Evolutionary conservation across 2,888 invertebrate genomes (phyloP), one percentile per base, ranked within the genome.

Genomic region (Merodon equestris): DNA sequence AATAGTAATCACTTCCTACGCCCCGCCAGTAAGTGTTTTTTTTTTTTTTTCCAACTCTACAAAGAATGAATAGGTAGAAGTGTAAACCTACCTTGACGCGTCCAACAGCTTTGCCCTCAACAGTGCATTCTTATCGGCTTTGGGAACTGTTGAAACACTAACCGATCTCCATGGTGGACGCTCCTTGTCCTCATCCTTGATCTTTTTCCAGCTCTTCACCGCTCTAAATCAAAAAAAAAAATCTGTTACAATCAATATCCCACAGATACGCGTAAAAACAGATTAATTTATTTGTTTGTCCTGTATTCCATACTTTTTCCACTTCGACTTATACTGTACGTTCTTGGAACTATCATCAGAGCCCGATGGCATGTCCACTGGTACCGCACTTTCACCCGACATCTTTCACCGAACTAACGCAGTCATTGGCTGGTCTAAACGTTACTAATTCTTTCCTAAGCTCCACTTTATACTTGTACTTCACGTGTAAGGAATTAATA

Each of bases 101-200:
- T 89, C 89, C 54, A 89, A 81, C 17, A 89, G 83, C 79, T 88
- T 89, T 5, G 88, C 89, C 9, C 86, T 84, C 0, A 89, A 81
- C 10, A 89, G 47, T 0, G 88, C 88, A 84, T 85, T 88, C 81
- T 88, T 88, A 57, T 88, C 88, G 7, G 88, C 87, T 71, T 88
- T 87, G 0, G 88, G 82, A 5, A 87, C 82, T 13, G 87, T 87
- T 17, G 88, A 88, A 18, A 87, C 83, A 48, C 88, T 87, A 17
- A 87, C 87, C 36, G 88, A 85, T 12, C 87, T 84, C 89, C 89
- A 89, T 50, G 89, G 89, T 14, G 89, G 89, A n/a, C 87, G 83
- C 67, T 87, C 87, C 1, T 85, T 84, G 36, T 88, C 88, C 40
- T 87, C 86, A 67, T 88, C 88, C 63, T 88, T 88, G 83, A 88